These are phyloP conservation scores for Mionectes macconnelli DNA, from an alignment of 2,113 vertebrate species.

Conservation along the genomic window DNA sequence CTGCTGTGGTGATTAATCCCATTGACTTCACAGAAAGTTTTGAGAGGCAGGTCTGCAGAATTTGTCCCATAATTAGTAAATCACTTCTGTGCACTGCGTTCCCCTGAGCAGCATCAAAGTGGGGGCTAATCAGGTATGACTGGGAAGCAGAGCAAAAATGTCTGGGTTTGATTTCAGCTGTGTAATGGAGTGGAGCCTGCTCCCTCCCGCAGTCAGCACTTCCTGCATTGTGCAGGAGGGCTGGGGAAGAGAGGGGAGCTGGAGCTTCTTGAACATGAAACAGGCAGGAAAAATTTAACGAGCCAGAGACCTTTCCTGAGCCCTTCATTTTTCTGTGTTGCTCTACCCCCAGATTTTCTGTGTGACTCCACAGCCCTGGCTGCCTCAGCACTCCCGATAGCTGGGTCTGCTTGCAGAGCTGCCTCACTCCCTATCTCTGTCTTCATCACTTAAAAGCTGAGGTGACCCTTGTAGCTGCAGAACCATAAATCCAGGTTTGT, in stretches of 20 bases:
- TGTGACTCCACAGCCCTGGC: neutral
- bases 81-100: neutral
- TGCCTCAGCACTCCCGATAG: neutral
- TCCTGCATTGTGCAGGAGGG: neutral
- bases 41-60: conserved; percentile 6
- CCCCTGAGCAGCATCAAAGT: conserved; percentile 38
- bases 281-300: neutral
- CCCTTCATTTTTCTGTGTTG: neutral
- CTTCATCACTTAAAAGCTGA: neutral
- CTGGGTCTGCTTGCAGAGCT: neutral
- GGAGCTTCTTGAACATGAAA: neutral
- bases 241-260: neutral
- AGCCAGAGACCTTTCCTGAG: neutral
- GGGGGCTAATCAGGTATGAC: conserved; percentile 46
- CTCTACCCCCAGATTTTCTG: neutral
- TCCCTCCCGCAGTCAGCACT: neutral
- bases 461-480: neutral
- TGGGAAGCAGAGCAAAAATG: conserved; percentile 4
- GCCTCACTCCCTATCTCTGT: neutral
- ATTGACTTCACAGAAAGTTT: conserved; percentile 9
- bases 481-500: conserved; percentile 5
- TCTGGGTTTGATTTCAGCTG: neutral
- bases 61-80: conserved; percentile 53
- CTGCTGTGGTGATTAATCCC: conserved; percentile 36
- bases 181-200: neutral